Percentiles rank a stretch among this genome's conserved stretches.
Conservation (phyloP, 2,888 invertebrate species). For the Scaptomyza tumidula region DNA sequence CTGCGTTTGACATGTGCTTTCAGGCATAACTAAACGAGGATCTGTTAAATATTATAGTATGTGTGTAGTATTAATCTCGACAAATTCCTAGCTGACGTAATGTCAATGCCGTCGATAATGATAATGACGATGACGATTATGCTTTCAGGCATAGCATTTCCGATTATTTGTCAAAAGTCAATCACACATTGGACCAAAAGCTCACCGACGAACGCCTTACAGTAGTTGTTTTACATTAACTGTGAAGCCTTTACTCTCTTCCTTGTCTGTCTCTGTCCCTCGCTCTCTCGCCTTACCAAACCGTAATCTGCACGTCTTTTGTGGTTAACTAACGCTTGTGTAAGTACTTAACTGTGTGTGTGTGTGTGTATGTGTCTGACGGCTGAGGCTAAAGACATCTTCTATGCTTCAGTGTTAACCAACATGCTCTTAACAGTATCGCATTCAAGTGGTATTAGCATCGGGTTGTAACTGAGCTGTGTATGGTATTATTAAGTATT, state of each 20-base stretch:
- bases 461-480: slow-evolving; percentile 23
- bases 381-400: slow-evolving; percentile 22
- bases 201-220: slow-evolving; percentile 37
- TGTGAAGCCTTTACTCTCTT: background rate
- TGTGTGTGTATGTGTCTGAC: slow-evolving; percentile 17
- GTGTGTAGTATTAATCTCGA: background rate
- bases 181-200: slow-evolving; percentile 39
- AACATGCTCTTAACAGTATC: slow-evolving; percentile 16
- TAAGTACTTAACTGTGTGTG: slow-evolving; percentile 13
- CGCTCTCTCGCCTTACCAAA: slow-evolving; percentile 59
- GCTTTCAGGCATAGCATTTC: slow-evolving; percentile 23
- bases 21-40: slow-evolving; percentile 3
- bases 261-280: background rate
- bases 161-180: slow-evolving; percentile 59
- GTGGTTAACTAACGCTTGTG: slow-evolving; percentile 53
- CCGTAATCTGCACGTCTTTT: slow-evolving; percentile 60
- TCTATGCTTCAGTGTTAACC: slow-evolving; percentile 5
- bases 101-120: background rate
- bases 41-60: slow-evolving; percentile 8
- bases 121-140: slow-evolving; percentile 6
- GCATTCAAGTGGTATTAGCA: slow-evolving; percentile 34
- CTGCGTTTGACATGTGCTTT: slow-evolving; percentile 37
- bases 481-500: slow-evolving; percentile 5
- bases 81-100: slow-evolving; percentile 18
- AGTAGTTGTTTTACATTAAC: slow-evolving; percentile 7